phyloP scores from a whole-genome alignment of 2,797 vertebrate genomes.

The Fratercula arctica region DNA sequence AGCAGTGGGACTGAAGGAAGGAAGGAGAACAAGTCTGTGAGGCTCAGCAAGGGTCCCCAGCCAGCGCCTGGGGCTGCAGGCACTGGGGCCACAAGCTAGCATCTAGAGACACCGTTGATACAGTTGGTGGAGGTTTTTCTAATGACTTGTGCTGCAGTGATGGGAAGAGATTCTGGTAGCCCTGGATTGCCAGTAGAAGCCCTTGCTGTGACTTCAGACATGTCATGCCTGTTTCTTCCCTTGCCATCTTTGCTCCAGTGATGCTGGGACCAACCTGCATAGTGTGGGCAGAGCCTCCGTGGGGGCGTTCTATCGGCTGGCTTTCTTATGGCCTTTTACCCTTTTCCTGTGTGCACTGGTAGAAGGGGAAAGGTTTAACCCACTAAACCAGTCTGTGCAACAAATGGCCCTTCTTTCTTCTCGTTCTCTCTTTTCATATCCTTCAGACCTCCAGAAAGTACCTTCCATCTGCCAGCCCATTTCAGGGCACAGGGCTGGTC shows the following conservation, averaged over 20 bases:
- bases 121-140: accelerated
- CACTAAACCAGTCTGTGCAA: neutral
- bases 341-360: neutral
- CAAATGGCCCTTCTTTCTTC: neutral
- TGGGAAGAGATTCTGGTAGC: neutral
- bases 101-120: accelerated
- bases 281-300: accelerated
- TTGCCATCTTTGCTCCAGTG: accelerated
- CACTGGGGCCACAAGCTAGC: neutral
- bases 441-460: neutral
- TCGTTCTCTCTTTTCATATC: neutral
- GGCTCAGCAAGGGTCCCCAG: neutral
- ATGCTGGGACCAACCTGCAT: neutral
- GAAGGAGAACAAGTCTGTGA: neutral
- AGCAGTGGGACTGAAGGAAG: neutral
- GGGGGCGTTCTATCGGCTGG: accelerated
- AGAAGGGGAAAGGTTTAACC: neutral
- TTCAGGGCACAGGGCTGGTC: neutral
- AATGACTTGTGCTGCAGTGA: neutral
- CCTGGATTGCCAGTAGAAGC: neutral
- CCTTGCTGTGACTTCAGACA: neutral
- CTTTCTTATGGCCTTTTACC: too few species aligned
- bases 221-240: neutral
- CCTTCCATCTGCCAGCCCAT: neutral
- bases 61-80: accelerated